A percentile compares a stretch with the other conserved stretches of the same genome.
phyloP scores from a whole-genome alignment of 2,113 vertebrate species.

The Oriolus oriolus region DNA sequence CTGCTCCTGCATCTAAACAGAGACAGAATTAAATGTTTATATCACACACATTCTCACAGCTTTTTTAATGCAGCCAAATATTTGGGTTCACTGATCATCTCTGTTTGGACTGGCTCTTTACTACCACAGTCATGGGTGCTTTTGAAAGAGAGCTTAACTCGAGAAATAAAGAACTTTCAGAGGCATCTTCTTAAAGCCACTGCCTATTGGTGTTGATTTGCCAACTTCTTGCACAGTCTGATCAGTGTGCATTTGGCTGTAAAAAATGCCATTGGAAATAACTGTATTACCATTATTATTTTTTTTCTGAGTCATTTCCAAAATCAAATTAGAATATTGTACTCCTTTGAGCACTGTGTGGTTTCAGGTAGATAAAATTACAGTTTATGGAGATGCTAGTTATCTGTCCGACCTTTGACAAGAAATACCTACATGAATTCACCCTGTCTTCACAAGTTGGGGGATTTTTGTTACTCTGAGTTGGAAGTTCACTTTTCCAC shows the following conservation, averaged over 20 bases:
- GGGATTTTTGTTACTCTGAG: not conserved
- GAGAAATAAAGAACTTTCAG: not conserved
- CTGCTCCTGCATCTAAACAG: conserved; percentile 69
- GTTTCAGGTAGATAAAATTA: not conserved
- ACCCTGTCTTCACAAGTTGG: not conserved
- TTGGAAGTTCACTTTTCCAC: not conserved
- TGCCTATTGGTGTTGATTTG: not conserved
- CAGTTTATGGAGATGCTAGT: not conserved
- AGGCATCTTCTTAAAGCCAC: not conserved
- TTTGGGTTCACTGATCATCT: not conserved
- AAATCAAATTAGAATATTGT: not conserved
- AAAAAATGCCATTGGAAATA: not conserved
- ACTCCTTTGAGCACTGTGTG: not conserved
- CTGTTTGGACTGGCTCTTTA: not conserved
- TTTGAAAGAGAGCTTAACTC: not conserved
- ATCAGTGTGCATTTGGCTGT: not conserved
- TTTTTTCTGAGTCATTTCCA: not conserved
- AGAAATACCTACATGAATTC: not conserved
- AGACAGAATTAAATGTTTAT: not conserved
- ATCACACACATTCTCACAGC: not conserved
- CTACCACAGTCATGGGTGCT: not conserved
- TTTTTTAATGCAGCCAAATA: not conserved
- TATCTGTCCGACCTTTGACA: not conserved
- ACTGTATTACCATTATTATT: not conserved
- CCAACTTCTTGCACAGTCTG: not conserved